Conservation (phyloP, 2,888 invertebrate genomes). For the Ernsta delagoae region DNA sequence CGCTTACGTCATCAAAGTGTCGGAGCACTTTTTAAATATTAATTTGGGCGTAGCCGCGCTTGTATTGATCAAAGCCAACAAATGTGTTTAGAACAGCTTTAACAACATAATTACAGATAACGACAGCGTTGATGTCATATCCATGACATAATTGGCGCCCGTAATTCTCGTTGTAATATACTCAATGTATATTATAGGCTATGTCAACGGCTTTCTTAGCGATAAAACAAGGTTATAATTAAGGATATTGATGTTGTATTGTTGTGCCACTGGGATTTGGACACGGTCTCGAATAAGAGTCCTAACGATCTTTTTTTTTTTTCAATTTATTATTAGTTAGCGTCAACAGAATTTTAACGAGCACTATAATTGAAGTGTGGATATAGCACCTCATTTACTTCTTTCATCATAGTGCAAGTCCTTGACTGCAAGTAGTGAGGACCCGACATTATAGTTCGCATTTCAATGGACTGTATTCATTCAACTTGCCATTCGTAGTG, state of each 20-base stretch:
- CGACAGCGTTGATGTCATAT: neutral
- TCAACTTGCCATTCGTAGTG: constrained; percentile 3
- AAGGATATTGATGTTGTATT: too few relatives aligned
- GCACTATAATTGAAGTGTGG: neutral
- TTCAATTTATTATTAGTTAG: too few relatives aligned
- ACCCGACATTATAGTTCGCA: neutral
- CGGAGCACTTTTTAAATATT: constrained; percentile 9
- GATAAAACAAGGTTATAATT: too few relatives aligned
- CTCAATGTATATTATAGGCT: too few relatives aligned
- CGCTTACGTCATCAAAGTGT: constrained; percentile 23
- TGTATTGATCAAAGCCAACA: constrained; percentile 6
- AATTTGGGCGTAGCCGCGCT: neutral
- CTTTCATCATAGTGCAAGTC: neutral
- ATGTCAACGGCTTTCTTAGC: too few relatives aligned
- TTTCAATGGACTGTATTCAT: constrained; percentile 4
- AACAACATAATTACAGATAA: constrained; percentile 2
- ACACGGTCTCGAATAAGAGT: too few relatives aligned
- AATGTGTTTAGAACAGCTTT: constrained; percentile 4
- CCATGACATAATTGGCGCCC: neutral
- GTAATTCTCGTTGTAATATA: too few relatives aligned
- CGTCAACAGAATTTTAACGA: neutral
- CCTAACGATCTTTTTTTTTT: too few relatives aligned
- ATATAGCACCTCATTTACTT: neutral
- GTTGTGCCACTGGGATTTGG: too few relatives aligned
- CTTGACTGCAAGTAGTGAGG: neutral